Percentiles rank a stretch among this genome's conserved stretches.
Conservation (phyloP, 2,113 vertebrate genomes). For the Tragelaphus strepsiceros region DNA sequence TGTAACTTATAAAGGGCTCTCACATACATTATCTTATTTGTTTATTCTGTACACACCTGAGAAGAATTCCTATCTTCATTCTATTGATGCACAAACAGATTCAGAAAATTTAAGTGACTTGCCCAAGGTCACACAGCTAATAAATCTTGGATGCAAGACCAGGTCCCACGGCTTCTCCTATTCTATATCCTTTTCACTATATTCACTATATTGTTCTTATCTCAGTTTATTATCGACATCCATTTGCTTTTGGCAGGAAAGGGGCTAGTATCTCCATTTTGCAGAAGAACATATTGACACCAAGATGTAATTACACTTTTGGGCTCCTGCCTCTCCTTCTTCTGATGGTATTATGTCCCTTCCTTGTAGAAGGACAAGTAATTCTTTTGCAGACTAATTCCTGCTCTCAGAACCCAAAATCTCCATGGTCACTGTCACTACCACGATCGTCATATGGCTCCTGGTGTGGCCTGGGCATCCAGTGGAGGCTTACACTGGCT, state of each 20-base stretch:
- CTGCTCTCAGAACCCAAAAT: neutral
- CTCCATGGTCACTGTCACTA: neutral
- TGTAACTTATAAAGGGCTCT: neutral
- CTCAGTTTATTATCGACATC: neutral
- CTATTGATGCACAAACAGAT: neutral
- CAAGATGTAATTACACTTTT: neutral
- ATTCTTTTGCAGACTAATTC: neutral
- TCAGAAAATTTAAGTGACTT: neutral
- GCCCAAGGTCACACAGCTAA: neutral
- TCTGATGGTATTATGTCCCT: neutral
- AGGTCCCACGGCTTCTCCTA: no score
- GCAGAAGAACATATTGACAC: neutral
- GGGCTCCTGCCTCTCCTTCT: neutral
- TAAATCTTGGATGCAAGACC: neutral
- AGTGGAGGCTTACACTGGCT: rapidly evolving
- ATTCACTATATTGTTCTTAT: neutral
- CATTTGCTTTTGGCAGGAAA: neutral
- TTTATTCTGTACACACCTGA: neutral
- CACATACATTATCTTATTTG: neutral
- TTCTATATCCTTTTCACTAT: neutral
- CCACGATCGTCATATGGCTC: neutral
- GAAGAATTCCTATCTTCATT: neutral
- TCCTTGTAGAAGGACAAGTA: neutral
- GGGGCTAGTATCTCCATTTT: neutral
- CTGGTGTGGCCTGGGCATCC: neutral